Percentiles rank a stretch among this genome's conserved stretches.
These are phyloP conservation scores for Drosophila orena DNA, from an alignment of 1,140 invertebrate genomes.

Conservation along the genomic window DNA sequence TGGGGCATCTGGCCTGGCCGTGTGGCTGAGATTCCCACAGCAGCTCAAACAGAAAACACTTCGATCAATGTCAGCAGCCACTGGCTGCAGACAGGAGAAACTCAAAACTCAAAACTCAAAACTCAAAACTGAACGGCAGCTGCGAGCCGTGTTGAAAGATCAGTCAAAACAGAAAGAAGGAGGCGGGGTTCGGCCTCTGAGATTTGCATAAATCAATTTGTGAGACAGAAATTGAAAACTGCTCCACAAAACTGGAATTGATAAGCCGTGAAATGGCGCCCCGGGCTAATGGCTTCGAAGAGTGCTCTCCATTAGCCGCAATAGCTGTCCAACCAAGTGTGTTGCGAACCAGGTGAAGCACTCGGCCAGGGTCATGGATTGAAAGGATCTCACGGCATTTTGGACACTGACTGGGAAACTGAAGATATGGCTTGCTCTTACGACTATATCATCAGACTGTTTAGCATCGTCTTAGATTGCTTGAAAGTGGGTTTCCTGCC, in stretches of 20 bases:
- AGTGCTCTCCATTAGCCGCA: slow-evolving; percentile 32
- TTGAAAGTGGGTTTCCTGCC: not conserved
- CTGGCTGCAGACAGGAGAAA: slow-evolving; percentile 35
- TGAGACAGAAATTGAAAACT: slow-evolving; percentile 59
- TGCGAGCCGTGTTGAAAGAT: slow-evolving; percentile 56
- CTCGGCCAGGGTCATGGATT: not conserved
- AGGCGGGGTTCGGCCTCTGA: slow-evolving; percentile 21
- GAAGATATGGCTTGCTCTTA: not conserved
- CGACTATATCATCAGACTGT: not conserved
- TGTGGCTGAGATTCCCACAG: slow-evolving; percentile 37
- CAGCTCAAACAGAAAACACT: slow-evolving; percentile 34
- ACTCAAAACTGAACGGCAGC: slow-evolving; percentile 19
- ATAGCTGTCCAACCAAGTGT: slow-evolving; percentile 13
- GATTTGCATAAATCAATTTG: slow-evolving; percentile 80
- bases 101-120: slow-evolving; percentile 18
- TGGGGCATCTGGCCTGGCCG: not conserved
- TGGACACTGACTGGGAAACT: too few species aligned
- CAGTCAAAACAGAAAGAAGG: slow-evolving; percentile 26
- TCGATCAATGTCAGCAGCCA: slow-evolving; percentile 50
- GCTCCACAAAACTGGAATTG: slow-evolving; percentile 47
- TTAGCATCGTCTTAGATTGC: not conserved
- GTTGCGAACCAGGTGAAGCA: not conserved
- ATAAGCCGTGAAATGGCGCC: slow-evolving; percentile 40
- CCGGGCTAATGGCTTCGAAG: slow-evolving; percentile 47
- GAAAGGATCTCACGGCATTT: not conserved